Evolutionary conservation across 2,888 invertebrate genomes (phyloP), one percentile per base, ranked within the genome.

Genomic region (Drosophila falleni): DNA sequence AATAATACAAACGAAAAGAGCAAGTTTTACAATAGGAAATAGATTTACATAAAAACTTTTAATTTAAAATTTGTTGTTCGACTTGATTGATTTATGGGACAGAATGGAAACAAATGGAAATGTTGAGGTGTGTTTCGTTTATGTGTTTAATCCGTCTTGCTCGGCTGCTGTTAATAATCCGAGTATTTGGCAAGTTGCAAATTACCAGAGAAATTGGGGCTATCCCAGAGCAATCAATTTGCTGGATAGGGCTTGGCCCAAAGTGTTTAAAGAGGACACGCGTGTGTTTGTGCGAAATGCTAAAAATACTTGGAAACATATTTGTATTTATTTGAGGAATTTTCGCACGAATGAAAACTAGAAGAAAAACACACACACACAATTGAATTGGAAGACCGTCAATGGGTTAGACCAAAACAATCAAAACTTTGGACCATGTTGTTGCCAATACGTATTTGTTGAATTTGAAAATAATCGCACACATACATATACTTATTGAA

Each of bases 401-500:
- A 78, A 76, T 73, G 54, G 44, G 58, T 23, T 23, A 37, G 19
- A 65, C 33, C 53, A 63, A 33, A 62, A 61, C 19, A 71, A 41
- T 59, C 16, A 35, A 51, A 65, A 46, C 33, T 64, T 3, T 55
- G 9, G 49, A 39, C 55, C 19, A 46, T 44, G 37, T 56, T 56
- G 35, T 44, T 39, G 33, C 39, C 15, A 69, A 60, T 56, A 51
- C 33, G 26, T 37, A 23, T 29, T 72, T 76, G 72, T 76, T 72
- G 68, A 76, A 72, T 41, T 72, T 68, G 23, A 72, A 78, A 77
- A 78, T 69, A 76, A 74, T 58, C 56, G 49, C 42, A 41, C 33
- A 41, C 31, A 29, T 26, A 50, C 44, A 26, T n/a, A 31, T 29
- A 29, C 15, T 29, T 59, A 10, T 33, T 44, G 60, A 49, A 71